Conservation (phyloP, 2,888 invertebrate species). For the Tryphoninae sp. region DNA sequence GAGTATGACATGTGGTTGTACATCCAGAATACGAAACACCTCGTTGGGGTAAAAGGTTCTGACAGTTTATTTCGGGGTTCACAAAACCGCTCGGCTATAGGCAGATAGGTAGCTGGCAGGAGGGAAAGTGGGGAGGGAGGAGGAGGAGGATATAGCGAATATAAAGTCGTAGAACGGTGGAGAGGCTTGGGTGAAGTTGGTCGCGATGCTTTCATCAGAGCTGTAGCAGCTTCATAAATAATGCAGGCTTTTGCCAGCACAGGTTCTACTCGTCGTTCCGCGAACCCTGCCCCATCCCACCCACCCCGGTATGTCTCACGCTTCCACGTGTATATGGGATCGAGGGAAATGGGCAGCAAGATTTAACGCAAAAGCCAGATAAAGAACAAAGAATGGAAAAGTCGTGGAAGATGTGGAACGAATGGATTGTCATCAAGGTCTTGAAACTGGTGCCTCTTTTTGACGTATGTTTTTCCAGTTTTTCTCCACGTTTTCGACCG, state of each 20-base stretch:
- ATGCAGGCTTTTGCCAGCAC: slow-evolving; percentile 73
- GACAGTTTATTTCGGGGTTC: slow-evolving; percentile 58
- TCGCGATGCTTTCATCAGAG: slow-evolving; percentile 72
- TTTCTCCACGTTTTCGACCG: neutral
- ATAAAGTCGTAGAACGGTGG: slow-evolving; percentile 57
- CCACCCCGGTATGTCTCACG: slow-evolving; percentile 36
- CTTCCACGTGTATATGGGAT: slow-evolving; percentile 32
- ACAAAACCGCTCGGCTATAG: slow-evolving; percentile 64
- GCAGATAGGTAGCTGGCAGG: slow-evolving; percentile 34
- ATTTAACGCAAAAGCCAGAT: slow-evolving; percentile 35
- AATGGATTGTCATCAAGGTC: slow-evolving; percentile 23
- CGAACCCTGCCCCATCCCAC: slow-evolving; percentile 62
- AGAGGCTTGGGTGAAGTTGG: slow-evolving; percentile 63
- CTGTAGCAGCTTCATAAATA: slow-evolving; percentile 78
- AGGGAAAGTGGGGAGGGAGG: slow-evolving; percentile 16
- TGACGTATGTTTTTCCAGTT: neutral
- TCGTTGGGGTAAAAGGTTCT: slow-evolving; percentile 69
- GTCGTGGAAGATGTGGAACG: slow-evolving; percentile 9
- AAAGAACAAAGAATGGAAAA: slow-evolving; percentile 50
- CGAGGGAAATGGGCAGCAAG: neutral
- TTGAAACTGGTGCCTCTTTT: slow-evolving; percentile 29
- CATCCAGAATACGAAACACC: slow-evolving; percentile 69
- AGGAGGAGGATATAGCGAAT: slow-evolving; percentile 45
- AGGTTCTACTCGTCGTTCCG: slow-evolving; percentile 69
- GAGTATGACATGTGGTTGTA: slow-evolving; percentile 64